phyloP scores from a whole-genome alignment of 2,113 vertebrate genomes.

The Hydropotes inermis region DNA sequence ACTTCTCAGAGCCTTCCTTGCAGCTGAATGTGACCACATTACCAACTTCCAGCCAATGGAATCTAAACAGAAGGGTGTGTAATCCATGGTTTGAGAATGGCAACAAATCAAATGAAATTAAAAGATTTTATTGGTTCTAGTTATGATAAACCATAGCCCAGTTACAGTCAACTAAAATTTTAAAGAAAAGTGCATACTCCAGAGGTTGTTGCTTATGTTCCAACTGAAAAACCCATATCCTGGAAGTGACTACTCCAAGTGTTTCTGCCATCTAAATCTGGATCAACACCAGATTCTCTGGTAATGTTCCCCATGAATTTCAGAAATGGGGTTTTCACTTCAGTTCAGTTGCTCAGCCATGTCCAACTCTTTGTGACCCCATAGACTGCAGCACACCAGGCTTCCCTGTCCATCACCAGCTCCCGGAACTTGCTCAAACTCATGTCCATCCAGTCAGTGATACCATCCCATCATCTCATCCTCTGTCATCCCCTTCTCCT shows the following conservation, averaged over 20 bases:
- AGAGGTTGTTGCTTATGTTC: background rate
- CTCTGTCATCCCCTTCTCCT: background rate
- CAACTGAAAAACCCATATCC: background rate
- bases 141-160: background rate
- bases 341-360: fast-evolving
- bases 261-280: background rate
- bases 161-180: background rate
- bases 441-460: background rate
- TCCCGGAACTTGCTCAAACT: background rate
- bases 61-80: background rate
- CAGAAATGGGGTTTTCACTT: background rate
- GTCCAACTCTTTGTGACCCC: background rate
- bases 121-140: background rate
- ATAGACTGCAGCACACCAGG: background rate
- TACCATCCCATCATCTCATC: background rate
- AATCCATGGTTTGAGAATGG: background rate
- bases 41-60: background rate
- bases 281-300: background rate
- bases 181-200: background rate
- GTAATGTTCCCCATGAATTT: slow-evolving; percentile 1
- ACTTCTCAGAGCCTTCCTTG: background rate
- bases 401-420: background rate
- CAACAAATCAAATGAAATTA: background rate
- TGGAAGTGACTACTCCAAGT: background rate
- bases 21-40: background rate